phyloP scores from a whole-genome alignment of 2,888 invertebrate species.

The Neoscelio sp. region DNA sequence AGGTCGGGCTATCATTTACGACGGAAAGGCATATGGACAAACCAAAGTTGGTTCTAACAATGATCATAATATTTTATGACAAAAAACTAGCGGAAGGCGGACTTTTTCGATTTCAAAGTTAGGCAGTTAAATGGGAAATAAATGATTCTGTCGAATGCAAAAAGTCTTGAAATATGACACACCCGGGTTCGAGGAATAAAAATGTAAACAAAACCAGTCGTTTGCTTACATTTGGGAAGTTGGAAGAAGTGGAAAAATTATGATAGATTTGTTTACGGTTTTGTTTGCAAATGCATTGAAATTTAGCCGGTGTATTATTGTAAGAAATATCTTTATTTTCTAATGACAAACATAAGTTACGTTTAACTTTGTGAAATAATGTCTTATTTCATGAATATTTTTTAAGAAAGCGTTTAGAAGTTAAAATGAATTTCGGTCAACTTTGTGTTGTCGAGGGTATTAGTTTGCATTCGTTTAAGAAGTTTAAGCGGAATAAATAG shows the following conservation, averaged over 20 bases:
- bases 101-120: slow-evolving; percentile 8
- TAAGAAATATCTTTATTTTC: slow-evolving; percentile 43
- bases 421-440: slow-evolving; percentile 45
- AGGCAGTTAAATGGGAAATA: slow-evolving; percentile 7
- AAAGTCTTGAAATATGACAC: too few species aligned
- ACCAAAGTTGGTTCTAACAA: slow-evolving; percentile 18
- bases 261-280: too few species aligned
- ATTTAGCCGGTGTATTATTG: too few species aligned
- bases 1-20: neutral
- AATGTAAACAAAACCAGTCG: too few species aligned
- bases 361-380: slow-evolving; percentile 29
- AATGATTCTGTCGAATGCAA: slow-evolving; percentile 7
- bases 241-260: too few species aligned
- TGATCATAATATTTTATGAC: neutral
- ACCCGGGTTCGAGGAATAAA: too few species aligned
- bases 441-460: slow-evolving; percentile 42
- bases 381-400: slow-evolving; percentile 41
- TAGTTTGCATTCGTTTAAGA: slow-evolving; percentile 53
- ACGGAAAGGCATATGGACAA: slow-evolving; percentile 7
- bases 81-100: neutral
- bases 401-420: slow-evolving; percentile 41
- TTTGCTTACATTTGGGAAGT: too few species aligned
- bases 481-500: slow-evolving; percentile 39
- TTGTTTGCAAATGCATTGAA: too few species aligned
- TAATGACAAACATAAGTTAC: slow-evolving; percentile 22